Evolutionary conservation across 1,140 invertebrate genomes (phyloP), one percentile per base, ranked within the genome.

Genomic region (Batillaria attramentaria): DNA sequence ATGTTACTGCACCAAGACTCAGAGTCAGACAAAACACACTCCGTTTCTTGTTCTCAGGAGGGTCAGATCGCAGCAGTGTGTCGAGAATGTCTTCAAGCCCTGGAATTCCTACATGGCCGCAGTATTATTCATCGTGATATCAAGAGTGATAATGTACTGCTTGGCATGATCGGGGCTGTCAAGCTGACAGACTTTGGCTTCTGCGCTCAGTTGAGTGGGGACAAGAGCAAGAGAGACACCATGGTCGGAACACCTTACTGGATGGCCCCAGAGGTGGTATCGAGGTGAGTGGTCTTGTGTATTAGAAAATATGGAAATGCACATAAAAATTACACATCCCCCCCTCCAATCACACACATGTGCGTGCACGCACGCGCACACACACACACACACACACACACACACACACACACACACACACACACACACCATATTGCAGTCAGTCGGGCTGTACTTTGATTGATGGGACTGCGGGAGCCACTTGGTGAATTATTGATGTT

Each of bases 11-110:
- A n/a, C n/a, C n/a, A n/a, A n/a, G n/a, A n/a, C n/a, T n/a, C n/a
- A n/a, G n/a, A n/a, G n/a, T n/a, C n/a, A n/a, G n/a, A n/a, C n/a
- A n/a, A n/a, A n/a, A n/a, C n/a, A n/a, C n/a, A n/a, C n/a, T n/a
- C n/a, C n/a, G n/a, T 60, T 24, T 60, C 57, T 60, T 24, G 24
- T 28, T 60, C 16, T 16, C 24, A 75, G 73, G 92, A 93, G 84
- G 97, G 97, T 33, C 98, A 99, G 91, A 99, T 99, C 82, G 98
- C 98, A 0, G 97, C 98, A 18, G 98, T 99, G 16, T 98, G 97
- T 88, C 93, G 97, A 42, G 92, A 92, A 96, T 99, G 88, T 68
- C 91, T 99, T 68, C 97, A 98, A 91, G 98, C 98, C 3, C 92
- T 99, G 70, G 96, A 99, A 88, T 99, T 99, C 92, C 93, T 99